Evolutionary conservation across 2,888 invertebrate genomes (phyloP).

Genomic region (Ophion ellenae): DNA sequence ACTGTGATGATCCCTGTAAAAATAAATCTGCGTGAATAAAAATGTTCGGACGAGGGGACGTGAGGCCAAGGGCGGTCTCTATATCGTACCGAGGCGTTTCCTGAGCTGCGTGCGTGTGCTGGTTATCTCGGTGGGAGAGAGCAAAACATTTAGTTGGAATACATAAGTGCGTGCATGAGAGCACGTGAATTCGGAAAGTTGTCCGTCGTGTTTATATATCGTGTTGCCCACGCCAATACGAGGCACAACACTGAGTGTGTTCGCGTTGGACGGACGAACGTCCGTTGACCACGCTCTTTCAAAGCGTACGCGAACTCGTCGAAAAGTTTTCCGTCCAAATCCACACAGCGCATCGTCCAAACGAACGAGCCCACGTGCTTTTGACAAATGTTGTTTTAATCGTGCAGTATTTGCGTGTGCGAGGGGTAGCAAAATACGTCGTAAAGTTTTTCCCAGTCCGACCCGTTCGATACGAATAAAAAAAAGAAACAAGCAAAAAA

Average conservation of each 20-base stretch:
- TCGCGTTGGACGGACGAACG: slow-evolving; percentile 32
- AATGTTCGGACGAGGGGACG: neutral
- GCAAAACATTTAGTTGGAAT: slow-evolving; percentile 14
- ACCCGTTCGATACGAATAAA: neutral
- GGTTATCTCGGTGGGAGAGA: slow-evolving; percentile 18
- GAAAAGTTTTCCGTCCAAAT: neutral
- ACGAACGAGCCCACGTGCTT: neutral
- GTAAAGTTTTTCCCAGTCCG: neutral
- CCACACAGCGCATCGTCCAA: neutral
- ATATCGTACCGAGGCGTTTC: slow-evolving; percentile 28
- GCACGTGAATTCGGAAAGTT: slow-evolving; percentile 63
- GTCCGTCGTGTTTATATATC: slow-evolving; percentile 31
- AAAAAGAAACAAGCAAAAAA: neutral
- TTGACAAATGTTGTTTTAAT: slow-evolving; percentile 5
- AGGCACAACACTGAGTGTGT: slow-evolving; percentile 40
- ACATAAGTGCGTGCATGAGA: neutral
- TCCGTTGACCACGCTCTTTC: slow-evolving; percentile 16
- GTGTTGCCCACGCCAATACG: slow-evolving; percentile 33
- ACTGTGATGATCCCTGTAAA: neutral
- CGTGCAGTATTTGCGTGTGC: neutral
- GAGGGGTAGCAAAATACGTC: neutral
- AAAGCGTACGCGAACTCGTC: slow-evolving; percentile 48
- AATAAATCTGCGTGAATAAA: neutral
- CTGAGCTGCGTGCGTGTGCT: neutral
- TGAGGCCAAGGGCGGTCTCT: neutral